These are phyloP conservation scores for Promerops cafer DNA, from an alignment of 2,113 vertebrate genomes.

Conservation along the genomic window DNA sequence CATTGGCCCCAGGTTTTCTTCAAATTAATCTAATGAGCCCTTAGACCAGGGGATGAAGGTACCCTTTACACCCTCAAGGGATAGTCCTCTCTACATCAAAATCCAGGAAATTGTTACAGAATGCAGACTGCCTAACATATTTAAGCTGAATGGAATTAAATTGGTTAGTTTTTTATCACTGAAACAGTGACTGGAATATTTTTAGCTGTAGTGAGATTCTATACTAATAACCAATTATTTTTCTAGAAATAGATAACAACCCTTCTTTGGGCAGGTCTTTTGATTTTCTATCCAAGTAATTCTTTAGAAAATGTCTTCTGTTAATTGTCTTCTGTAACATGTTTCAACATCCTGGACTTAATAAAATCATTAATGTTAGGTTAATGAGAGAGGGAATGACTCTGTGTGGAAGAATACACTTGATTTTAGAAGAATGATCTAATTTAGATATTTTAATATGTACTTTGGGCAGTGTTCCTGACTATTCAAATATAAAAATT, in stretches of 20 bases:
- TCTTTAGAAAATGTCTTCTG: background rate
- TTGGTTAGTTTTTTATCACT: background rate
- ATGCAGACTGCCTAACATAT: background rate
- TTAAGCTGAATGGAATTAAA: background rate
- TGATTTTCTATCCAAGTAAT: background rate
- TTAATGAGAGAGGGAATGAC: background rate
- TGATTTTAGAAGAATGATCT: background rate
- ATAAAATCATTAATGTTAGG: background rate
- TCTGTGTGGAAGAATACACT: background rate
- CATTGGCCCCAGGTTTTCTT: background rate
- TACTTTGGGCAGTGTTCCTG: background rate
- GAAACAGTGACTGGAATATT: background rate
- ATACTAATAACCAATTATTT: background rate
- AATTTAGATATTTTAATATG: slow-evolving; percentile 13
- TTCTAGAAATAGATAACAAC: background rate
- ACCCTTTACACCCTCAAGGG: background rate
- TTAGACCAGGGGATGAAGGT: background rate
- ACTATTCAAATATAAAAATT: background rate
- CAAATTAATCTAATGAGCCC: background rate
- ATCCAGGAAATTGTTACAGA: background rate
- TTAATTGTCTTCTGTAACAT: background rate
- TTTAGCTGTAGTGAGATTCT: background rate
- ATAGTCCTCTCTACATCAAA: background rate
- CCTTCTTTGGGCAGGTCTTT: background rate
- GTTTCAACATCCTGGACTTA: background rate